phyloP scores from a whole-genome alignment of 2,888 invertebrate species.

The Cremastinae sp. region DNA sequence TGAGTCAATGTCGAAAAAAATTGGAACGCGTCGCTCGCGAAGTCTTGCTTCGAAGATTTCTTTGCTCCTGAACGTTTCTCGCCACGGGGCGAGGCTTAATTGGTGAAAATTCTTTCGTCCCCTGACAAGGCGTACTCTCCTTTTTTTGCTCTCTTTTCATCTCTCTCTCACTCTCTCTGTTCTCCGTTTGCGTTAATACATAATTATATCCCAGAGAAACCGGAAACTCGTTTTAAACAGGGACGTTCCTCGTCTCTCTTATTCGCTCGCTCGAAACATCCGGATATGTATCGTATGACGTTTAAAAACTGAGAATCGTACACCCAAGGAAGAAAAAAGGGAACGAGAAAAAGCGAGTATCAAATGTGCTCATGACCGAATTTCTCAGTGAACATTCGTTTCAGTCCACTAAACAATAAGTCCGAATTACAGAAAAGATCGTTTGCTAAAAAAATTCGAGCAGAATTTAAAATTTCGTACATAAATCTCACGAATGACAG shows the following conservation, averaged over 20 bases:
- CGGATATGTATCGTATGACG: conserved; percentile 29
- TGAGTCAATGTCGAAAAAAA: conserved; percentile 42
- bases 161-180: not conserved
- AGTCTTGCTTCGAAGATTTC: conserved; percentile 43
- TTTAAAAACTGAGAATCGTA: conserved; percentile 34
- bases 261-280: conserved; percentile 22
- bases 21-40: conserved; percentile 38
- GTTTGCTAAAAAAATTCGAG: too few relatives aligned
- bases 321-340: not conserved
- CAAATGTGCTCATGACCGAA: not conserved
- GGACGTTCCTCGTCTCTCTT: conserved; percentile 12
- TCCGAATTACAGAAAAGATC: too few relatives aligned
- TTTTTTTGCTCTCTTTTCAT: not conserved
- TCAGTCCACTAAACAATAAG: too few relatives aligned
- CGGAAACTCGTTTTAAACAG: conserved; percentile 54
- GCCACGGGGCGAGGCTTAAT: conserved; percentile 56
- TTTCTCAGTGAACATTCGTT: not conserved
- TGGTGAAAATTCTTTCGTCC: conserved; percentile 55
- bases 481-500: too few relatives aligned
- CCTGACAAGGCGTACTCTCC: conserved; percentile 31
- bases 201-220: conserved; percentile 52
- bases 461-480: too few relatives aligned
- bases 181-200: conserved; percentile 34
- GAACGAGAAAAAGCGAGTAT: conserved; percentile 1
- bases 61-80: conserved; percentile 15